Evolutionary conservation across 1,140 invertebrate genomes (phyloP).

Genomic region (Listronotus bonariensis): DNA sequence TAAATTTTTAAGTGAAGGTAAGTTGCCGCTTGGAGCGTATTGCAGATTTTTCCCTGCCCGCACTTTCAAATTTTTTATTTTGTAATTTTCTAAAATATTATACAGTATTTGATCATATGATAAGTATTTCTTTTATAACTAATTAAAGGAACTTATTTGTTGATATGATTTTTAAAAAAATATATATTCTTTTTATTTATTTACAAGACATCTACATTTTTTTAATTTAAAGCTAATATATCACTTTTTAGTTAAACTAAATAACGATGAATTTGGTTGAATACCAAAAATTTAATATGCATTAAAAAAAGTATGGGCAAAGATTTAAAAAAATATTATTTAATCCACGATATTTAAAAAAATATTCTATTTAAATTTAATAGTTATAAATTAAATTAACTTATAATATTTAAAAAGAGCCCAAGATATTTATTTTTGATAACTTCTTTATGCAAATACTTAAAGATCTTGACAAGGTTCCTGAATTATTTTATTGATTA

Average conservation of each 20-base stretch:
- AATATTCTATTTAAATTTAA: too few relatives aligned
- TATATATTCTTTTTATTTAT: background rate
- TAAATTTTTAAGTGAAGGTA: constrained; percentile 43
- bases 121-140: background rate
- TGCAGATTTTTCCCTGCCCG: constrained; percentile 56
- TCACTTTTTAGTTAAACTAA: background rate
- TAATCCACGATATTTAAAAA: too few relatives aligned
- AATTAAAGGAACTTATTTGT: constrained; percentile 20
- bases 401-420: too few relatives aligned
- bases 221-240: background rate
- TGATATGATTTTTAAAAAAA: constrained; percentile 15
- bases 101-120: background rate
- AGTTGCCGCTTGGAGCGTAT: constrained; percentile 55
- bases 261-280: too few relatives aligned
- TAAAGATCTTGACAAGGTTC: too few relatives aligned
- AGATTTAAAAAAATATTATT: too few relatives aligned
- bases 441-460: too few relatives aligned
- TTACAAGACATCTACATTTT: constrained; percentile 1
- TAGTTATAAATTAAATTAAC: too few relatives aligned
- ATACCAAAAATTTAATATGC: too few relatives aligned
- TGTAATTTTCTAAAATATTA: constrained; percentile 1
- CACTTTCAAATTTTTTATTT: constrained; percentile 40
- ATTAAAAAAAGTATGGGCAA: too few relatives aligned
- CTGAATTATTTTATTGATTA: too few relatives aligned
- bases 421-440: too few relatives aligned